Percentiles rank a stretch among this genome's conserved stretches.
Evolutionary conservation across 2,113 vertebrate genomes (phyloP).

Genomic region (Morone chrysops): DNA sequence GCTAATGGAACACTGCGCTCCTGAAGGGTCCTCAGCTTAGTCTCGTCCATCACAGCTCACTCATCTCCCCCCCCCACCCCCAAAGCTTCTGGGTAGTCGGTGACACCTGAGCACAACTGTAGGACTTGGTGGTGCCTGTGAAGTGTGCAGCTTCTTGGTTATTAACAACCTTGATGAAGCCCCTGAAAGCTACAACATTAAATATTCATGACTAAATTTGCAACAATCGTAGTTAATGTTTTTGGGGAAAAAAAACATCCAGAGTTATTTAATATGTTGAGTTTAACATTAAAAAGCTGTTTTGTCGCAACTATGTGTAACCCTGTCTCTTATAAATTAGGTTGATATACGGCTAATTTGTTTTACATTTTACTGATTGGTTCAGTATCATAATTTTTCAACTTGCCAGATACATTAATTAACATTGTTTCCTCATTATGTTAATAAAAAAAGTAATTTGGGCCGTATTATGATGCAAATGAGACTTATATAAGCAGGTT

Average conservation of each 20-base stretch:
- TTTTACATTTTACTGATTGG: not conserved
- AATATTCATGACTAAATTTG: not conserved
- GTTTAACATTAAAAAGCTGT: not conserved
- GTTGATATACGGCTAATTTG: no score
- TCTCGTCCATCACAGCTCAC: conserved; percentile 53
- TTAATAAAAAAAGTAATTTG: not conserved
- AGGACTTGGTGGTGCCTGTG: conserved; percentile 13
- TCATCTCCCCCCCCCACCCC: conserved; percentile 24
- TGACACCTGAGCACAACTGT: conserved; percentile 15
- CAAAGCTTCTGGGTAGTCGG: conserved; percentile 24
- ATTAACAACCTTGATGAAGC: not conserved
- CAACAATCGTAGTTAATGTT: not conserved
- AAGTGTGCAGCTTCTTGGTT: not conserved
- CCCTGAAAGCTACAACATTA: not conserved
- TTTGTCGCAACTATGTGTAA: not conserved
- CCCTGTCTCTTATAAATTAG: not conserved
- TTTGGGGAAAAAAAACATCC: not conserved
- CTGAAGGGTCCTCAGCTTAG: conserved; percentile 69
- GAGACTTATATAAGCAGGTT: no score
- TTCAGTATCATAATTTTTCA: not conserved
- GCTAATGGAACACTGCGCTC: conserved; percentile 60
- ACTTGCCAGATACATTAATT: not conserved
- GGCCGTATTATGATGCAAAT: not conserved
- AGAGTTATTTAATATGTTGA: not conserved
- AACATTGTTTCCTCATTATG: not conserved